A percentile compares a stretch with the other conserved stretches of the same genome.
Conservation (phyloP, 2,113 vertebrate genomes). For the Hydrolagus affinis region DNA sequence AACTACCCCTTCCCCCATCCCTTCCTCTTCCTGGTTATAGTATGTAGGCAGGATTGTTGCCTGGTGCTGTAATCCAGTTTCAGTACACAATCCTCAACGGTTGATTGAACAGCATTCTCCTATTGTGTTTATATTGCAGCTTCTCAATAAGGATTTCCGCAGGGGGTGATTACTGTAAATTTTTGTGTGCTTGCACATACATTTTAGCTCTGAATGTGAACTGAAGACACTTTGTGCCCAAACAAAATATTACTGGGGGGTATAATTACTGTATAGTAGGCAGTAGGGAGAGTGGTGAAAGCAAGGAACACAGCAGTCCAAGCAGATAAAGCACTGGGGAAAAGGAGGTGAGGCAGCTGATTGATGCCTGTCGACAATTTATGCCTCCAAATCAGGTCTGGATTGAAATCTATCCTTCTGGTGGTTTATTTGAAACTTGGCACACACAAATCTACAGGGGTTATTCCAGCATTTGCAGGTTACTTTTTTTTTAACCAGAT, state of each 20-base stretch:
- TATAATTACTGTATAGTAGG: conserved; percentile 15
- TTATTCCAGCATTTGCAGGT: conserved; percentile 15
- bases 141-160: not conserved
- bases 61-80: conserved; percentile 7
- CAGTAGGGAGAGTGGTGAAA: not conserved
- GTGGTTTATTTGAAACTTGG: not conserved
- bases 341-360: conserved; percentile 20
- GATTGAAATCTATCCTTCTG: conserved; percentile 16
- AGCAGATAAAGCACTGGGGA: not conserved
- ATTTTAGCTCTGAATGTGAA: not conserved
- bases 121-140: conserved; percentile 1
- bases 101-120: not conserved
- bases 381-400: conserved; percentile 10
- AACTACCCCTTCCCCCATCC: not conserved
- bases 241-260: conserved; percentile 24
- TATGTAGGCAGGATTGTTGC: not conserved
- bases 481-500: conserved; percentile 27
- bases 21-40: not conserved
- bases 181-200: not conserved
- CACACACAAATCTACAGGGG: conserved; percentile 8
- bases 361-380: conserved; percentile 11
- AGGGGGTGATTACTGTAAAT: conserved; percentile 5
- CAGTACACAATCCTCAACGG: not conserved
- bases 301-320: not conserved
- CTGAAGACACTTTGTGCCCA: conserved; percentile 14